Base-by-base conservation (phyloP, 2,888 invertebrate genomes). In the Drosophila acutilabella region DNA sequence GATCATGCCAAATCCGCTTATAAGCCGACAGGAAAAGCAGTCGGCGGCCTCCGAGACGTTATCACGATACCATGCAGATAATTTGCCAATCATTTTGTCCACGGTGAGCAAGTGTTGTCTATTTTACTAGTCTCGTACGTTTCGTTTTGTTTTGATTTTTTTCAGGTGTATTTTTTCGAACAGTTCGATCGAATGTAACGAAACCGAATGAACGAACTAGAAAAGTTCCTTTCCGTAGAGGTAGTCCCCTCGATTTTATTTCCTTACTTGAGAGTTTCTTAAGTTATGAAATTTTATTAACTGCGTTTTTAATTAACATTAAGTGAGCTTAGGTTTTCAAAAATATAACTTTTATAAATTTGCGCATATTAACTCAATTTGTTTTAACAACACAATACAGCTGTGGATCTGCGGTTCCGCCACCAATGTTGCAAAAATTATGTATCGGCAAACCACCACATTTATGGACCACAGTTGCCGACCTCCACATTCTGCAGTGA, bases 1-100 rank as follows among this genome's bases (percentile, higher is more conserved):
- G 30, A 95, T 89, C 40, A 95, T 92, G 6, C 95, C 95, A 8
- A 92, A 90, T 6, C 95, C 94, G 64, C 95, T 94, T 0, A 94
- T 92, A 18, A 94, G 74, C 82, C 95, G 93, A 81, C 95, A 95
- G 0, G 93, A 92, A 6, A 93, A 78, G 72, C 95, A 95, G 81
- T 95, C 95, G 14, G 71, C 76, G 11, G 70, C 61, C 23, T 59
- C 78, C 4, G 86, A 74, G 0, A 70, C 64, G 38, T 85, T 74
- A 2, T 86, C 88, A 1, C 64, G 72, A 47, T 82, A 69, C 86
- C 86, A 88, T 13, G 66, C 68, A 6, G 83, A 64, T 36, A 88
- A 44, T 68, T 78, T 85, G 3, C 86, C 86, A 62, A 83, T 82
- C 83, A 83, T 77, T 5, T 5, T 79, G 45, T 40, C n/a, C 10